Evolutionary conservation across 2,113 vertebrate genomes (phyloP).

Genomic region (Hepsetus odoe): DNA sequence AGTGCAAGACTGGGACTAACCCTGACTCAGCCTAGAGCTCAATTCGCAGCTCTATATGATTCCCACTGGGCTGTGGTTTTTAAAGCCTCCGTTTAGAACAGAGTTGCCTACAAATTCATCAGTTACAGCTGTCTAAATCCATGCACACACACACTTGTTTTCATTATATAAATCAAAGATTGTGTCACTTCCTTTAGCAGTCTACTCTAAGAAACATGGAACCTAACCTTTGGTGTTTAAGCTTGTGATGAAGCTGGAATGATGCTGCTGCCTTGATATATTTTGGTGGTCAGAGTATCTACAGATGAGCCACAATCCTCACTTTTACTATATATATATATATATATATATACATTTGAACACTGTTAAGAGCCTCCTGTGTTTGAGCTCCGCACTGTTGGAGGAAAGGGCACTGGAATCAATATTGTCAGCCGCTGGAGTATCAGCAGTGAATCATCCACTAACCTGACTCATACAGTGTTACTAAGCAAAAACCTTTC

Average conservation of each 20-base stretch:
- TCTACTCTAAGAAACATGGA: neutral
- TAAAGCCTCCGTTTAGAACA: neutral
- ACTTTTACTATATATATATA: neutral
- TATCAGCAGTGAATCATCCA: constrained; percentile 5
- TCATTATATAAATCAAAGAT: neutral
- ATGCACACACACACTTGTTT: neutral
- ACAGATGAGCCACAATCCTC: neutral
- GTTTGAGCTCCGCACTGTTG: neutral
- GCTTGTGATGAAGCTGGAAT: neutral
- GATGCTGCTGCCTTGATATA: neutral
- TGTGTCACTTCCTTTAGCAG: neutral
- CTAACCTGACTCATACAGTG: neutral
- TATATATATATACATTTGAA: neutral
- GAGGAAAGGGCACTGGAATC: neutral
- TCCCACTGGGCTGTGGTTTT: neutral
- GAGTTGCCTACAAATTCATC: neutral
- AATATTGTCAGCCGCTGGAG: neutral
- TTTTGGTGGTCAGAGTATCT: too few relatives aligned
- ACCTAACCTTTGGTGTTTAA: neutral
- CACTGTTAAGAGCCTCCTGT: neutral
- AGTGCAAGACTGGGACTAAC: neutral
- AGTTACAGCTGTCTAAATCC: neutral
- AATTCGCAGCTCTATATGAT: neutral
- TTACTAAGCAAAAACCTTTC: constrained; percentile 5
- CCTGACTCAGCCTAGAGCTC: too few relatives aligned